Evolutionary conservation across 2,113 vertebrate species (phyloP).

Genomic region (Myotis lucifugus): DNA sequence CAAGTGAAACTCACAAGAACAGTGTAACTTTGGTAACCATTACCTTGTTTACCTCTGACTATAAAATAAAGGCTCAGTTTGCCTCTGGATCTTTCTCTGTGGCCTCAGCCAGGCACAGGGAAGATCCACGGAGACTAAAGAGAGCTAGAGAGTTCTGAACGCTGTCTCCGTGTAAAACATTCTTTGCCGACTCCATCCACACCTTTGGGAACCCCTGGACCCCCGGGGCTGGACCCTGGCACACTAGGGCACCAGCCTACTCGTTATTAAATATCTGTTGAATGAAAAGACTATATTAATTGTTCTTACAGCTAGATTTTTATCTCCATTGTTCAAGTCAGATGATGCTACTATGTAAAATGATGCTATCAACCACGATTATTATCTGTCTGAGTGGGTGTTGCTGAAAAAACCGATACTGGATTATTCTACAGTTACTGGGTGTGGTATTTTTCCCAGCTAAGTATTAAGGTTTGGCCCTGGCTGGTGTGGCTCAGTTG

Average conservation of each 20-base stretch:
- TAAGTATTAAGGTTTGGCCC: constrained; percentile 44
- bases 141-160: no score
- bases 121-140: no score
- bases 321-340: constrained; percentile 70
- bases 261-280: background rate
- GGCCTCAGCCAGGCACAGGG: no score
- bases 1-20: no score
- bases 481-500: background rate
- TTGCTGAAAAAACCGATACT: constrained; percentile 73
- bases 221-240: no score
- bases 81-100: no score
- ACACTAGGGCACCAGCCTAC: background rate
- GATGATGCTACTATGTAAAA: constrained; percentile 55
- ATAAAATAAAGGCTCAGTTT: no score
- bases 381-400: constrained; percentile 69
- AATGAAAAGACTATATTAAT: constrained; percentile 32
- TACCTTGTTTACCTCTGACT: no score
- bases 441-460: background rate
- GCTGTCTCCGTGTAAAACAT: no score
- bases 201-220: no score
- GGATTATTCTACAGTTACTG: constrained; percentile 34
- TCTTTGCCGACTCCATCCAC: no score
- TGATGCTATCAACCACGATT: constrained; percentile 39
- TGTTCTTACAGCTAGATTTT: constrained; percentile 64
- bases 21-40: no score